These are phyloP conservation scores for Polypedilum vanderplanki DNA, from an alignment of 1,140 invertebrate genomes.

Conservation along the genomic window DNA sequence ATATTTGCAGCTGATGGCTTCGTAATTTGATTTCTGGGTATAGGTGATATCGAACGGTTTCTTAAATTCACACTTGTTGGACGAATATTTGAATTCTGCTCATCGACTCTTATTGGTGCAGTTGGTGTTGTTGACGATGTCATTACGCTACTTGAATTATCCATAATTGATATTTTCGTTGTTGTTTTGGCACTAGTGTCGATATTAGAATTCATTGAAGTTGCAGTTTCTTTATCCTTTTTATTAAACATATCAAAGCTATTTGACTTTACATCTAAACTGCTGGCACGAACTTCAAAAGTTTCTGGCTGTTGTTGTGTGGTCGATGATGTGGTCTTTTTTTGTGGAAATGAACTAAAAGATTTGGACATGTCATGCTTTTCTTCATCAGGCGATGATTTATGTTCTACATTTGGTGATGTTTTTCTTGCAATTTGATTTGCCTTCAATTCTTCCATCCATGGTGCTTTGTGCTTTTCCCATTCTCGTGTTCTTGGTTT, in stretches of 20 bases:
- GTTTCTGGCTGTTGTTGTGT: background rate
- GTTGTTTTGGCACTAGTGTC: conserved; percentile 24
- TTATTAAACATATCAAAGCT: background rate
- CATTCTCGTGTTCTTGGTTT: conserved; percentile 49
- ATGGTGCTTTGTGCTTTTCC: conserved; percentile 58
- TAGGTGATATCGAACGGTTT: conserved; percentile 40
- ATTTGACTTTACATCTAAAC: conserved; percentile 30
- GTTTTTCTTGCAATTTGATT: conserved; percentile 53
- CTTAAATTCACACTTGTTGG: conserved; percentile 41
- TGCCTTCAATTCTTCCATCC: conserved; percentile 60
- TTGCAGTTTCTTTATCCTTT: background rate
- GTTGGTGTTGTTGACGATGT: conserved; percentile 37
- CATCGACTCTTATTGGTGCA: conserved; percentile 35
- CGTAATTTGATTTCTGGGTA: conserved; percentile 30
- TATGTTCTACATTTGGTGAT: conserved; percentile 42
- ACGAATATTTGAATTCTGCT: conserved; percentile 36
- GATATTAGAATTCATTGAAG: background rate
- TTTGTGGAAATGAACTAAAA: conserved; percentile 30
- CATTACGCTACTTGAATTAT: conserved; percentile 38
- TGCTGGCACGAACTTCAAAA: conserved; percentile 29
- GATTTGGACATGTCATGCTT: conserved; percentile 31
- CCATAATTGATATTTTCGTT: conserved; percentile 29
- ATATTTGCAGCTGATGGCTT: conserved; percentile 4
- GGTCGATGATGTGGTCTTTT: background rate
- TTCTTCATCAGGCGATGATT: conserved; percentile 32